Evolutionary conservation across 2,888 invertebrate species (phyloP), one percentile per base, ranked within the genome.

Genomic region (Cosmia trapezina): DNA sequence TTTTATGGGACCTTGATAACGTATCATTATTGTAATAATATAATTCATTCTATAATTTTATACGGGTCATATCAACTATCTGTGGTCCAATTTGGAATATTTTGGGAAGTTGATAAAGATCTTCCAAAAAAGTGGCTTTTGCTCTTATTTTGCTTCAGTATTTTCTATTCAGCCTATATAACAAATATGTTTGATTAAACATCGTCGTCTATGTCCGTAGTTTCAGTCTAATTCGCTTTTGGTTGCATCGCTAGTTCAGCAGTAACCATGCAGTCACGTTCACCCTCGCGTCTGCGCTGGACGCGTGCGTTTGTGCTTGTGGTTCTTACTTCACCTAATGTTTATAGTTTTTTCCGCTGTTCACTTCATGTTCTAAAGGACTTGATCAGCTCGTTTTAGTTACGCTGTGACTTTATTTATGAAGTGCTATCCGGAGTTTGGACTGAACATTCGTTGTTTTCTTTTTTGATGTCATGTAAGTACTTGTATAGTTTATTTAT

Each of bases 261-360:
- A 81, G 77, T 80, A 80, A 80, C 66, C 81, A 81, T 88, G 88
- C 91, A 94, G 94, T 94, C 88, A 89, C 91, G 92, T 86, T 90
- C 87, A 89, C 89, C 89, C 90, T 88, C 86, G 88, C 92, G 90
- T 89, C 87, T 78, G 79, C 73, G 89, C 80, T 87, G 89, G 92
- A 92, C 94, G 94, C 87, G 90, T 89, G 88, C 86, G 89, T 84
- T 84, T 84, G 88, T 88, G 85, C 66, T 88, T 78, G 89, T 88
- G 83, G 70, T 88, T 78, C 78, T 78, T 82, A 83, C 61, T 81
- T 76, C 71, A 64, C 57, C 78, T 82, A 76, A 77, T 86, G 81
- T 84, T 84, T 83, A 86, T 84, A 72, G 77, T 79, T 79, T 83
- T 83, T 80, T 75, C 79, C 77, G 76, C 81, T 81, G 78, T 85